Base-by-base conservation (phyloP, 2,113 vertebrate species). In the Ceyx cyanopectus region DNA sequence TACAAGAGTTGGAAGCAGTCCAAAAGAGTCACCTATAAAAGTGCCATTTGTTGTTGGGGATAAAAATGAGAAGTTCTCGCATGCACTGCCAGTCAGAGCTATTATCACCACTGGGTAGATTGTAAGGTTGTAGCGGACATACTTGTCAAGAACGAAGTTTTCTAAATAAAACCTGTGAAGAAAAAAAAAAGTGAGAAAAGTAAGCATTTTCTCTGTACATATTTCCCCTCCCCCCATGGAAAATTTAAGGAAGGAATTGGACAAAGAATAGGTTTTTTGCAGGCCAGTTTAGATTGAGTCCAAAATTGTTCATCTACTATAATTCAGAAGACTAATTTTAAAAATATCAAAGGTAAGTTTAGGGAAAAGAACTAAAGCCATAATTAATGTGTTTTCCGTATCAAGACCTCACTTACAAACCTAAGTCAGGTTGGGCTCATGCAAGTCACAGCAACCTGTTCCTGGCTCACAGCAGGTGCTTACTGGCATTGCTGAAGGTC, bases 131-230 rank as follows among this genome's bases (percentile, higher is more conserved):
- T 98, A 97, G 11, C 97, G 93, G 74, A 98, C 98, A 65, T 98
- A 98, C 17, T 97, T 97, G 91, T 98, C 98, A 85, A 99, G 80
- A 17, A 98, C 40, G 87, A 97, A 97, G 95, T 98, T 98, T 95
- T 99, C 98, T 37, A 98, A 91, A 56, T 95, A 95, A 94, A 98
- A 98, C 98, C 98, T 98, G 92, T 21, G 67, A 72, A 94, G 60
- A 94, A 40, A 78, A 48, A 79, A 81, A 17, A 82, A 16, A 80
- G 12, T 20, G 9, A 53, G 14, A 14, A 48, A 27, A 75, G 21
- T 61, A 61, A 89, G n/a, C 21, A 21, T 43, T 83, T 73, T 16
- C 10, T 51, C 22, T n/a, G 10, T 41, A 37, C 3, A 7, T 32
- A 24, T 23, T 23, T 12, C 12, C 13, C 15, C 12, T 23, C 4